Evolutionary conservation across 2,113 vertebrate genomes (phyloP), one percentile per base, ranked within the genome.

Genomic region (Halichoerus grypus): DNA sequence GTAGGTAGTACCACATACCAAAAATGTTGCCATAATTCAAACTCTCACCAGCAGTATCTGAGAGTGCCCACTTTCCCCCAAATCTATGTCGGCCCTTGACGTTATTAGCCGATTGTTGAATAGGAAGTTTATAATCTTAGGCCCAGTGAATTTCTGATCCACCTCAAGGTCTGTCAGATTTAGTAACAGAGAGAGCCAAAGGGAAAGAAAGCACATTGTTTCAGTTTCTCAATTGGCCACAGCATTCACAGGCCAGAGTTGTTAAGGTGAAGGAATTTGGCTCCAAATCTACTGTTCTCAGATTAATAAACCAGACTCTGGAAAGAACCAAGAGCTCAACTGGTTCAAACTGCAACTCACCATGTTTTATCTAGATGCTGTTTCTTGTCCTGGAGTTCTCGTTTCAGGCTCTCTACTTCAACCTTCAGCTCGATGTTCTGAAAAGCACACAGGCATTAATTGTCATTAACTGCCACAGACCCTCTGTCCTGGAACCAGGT

Each of bases 351-450:
- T 0, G 3, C 33, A 72, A 98, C 99, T 99, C 98, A 99, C 99
- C 99, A 98, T 33, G 99, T 99, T 95, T 99, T 98, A 91, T 99
- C 99, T 83, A 99, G 97, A 39, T 98, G 98, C 98, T 99, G 98
- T 89, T 99, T 99, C 97, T 99, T 99, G 97, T 99, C 99, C 97
- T 99, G 99, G 14, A 99, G 99, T 55, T 99, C 99, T 96, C 98
- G 99, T 96, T 99, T 99, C 98, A 99, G 97, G 98, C 99, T 99
- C 98, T 99, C 99, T 90, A 99, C 99, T 95, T 99, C 99, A 5
- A 99, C 99, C 98, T 99, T 99, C 98, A 99, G 97, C 98, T 99
- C 99, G 2, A 99, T 99, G 98, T 99, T 99, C 99, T 99, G 97
- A 0, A 98, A 99, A 95, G 71, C 53, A 97, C 21, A 98, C 4